These are phyloP conservation scores for Stichopus chloronotus DNA, from an alignment of 35 echinoderm and acorn worm species.

Conservation along the genomic window DNA sequence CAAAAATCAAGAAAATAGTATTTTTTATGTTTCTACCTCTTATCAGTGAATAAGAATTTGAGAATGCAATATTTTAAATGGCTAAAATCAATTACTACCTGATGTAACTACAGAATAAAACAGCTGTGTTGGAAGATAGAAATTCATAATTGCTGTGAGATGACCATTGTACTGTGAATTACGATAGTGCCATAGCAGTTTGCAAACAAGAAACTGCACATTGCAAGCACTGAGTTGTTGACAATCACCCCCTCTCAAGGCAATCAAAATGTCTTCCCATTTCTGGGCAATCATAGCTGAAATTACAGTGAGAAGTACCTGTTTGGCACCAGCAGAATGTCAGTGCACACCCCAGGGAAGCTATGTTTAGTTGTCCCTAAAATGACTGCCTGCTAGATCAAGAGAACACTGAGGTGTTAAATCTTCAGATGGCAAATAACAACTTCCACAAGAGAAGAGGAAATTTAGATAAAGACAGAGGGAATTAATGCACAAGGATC, in stretches of 20 bases:
- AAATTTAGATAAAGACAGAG: background rate
- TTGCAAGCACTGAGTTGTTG: background rate
- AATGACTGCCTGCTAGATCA: constrained; percentile 25
- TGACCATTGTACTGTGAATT: too few relatives aligned
- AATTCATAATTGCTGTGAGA: too few relatives aligned
- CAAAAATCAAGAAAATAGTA: too few relatives aligned
- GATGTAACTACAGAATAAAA: too few relatives aligned
- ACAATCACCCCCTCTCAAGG: background rate
- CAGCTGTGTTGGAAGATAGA: too few relatives aligned
- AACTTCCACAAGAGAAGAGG: constrained; percentile 24
- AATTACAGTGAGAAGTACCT: background rate
- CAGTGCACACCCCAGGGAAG: background rate
- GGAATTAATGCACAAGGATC: background rate
- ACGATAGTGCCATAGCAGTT: too few relatives aligned
- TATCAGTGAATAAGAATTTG: too few relatives aligned
- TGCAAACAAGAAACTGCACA: constrained; percentile 13
- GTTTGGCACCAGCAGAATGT: constrained; percentile 28
- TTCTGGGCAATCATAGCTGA: constrained; percentile 10
- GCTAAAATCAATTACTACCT: too few relatives aligned
- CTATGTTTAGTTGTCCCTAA: background rate
- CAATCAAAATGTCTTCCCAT: constrained; percentile 30
- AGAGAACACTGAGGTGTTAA: background rate
- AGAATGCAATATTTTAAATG: too few relatives aligned
- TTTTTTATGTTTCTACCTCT: too few relatives aligned
- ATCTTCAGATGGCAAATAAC: background rate